Conservation (phyloP, 2,797 vertebrate species). For the Ctenosaura bakeri region DNA sequence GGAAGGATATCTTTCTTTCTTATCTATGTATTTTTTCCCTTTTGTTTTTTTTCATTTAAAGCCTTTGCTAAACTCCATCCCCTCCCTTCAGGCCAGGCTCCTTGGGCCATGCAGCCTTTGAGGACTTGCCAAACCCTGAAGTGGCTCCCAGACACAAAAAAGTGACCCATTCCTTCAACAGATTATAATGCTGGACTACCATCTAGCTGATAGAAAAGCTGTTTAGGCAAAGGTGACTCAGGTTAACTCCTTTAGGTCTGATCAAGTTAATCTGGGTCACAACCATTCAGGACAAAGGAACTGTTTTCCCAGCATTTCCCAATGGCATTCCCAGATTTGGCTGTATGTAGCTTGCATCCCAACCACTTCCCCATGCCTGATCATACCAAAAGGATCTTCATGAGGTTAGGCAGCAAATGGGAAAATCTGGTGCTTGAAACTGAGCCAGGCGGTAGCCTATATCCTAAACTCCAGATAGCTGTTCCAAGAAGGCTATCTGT, state of each 20-base stretch:
- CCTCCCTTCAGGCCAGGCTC: no score
- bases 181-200: neutral
- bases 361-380: neutral
- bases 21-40: no score
- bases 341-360: neutral
- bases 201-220: neutral
- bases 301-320: neutral
- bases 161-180: no score
- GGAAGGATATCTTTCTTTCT: no score
- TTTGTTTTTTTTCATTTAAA: no score
- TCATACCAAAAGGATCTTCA: neutral
- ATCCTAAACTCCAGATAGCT: neutral
- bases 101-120: no score
- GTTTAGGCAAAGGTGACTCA: neutral
- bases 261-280: neutral
- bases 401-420: neutral
- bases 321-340: neutral
- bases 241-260: neutral
- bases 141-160: no score
- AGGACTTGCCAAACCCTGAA: no score
- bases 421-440: neutral
- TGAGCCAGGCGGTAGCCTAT: neutral
- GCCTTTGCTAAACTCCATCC: no score
- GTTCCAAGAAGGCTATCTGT: neutral
- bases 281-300: neutral